Conservation (phyloP, 2,888 invertebrate species). For the Brenthis hecate region DNA sequence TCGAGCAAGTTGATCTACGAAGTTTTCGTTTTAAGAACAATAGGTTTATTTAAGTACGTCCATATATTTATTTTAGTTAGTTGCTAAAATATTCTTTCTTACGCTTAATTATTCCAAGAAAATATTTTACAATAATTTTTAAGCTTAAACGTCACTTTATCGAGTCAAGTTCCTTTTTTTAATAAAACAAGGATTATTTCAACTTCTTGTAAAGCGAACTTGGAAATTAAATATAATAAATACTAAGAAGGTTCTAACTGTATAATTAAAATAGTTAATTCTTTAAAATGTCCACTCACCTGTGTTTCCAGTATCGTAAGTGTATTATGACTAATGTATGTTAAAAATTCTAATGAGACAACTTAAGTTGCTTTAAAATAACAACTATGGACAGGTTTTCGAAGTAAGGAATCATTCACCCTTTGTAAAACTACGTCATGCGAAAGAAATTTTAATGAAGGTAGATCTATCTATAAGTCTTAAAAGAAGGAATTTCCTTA, state of each 20-base stretch:
- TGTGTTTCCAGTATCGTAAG: background rate
- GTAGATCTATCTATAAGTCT: conserved; percentile 3
- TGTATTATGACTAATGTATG: conserved; percentile 8
- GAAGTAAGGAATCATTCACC: background rate
- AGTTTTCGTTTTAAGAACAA: too few species aligned
- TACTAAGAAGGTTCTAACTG: background rate
- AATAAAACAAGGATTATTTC: too few species aligned
- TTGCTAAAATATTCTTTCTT: too few species aligned
- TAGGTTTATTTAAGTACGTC: too few species aligned
- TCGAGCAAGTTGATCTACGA: too few species aligned
- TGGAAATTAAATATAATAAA: too few species aligned
- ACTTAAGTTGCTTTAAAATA: background rate
- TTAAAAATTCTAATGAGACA: conserved; percentile 13
- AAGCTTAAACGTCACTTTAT: too few species aligned
- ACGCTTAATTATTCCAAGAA: too few species aligned
- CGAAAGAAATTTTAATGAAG: conserved; percentile 16
- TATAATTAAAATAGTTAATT: background rate
- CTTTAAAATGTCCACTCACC: conserved; percentile 17
- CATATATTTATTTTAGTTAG: too few species aligned
- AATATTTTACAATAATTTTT: too few species aligned
- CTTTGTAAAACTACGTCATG: conserved; percentile 21
- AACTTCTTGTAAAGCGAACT: too few species aligned
- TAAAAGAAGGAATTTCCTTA: conserved; percentile 14
- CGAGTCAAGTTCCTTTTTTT: too few species aligned
- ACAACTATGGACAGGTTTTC: background rate